phyloP scores from a whole-genome alignment of 2,113 vertebrate species.

The Semnornis frantzii region DNA sequence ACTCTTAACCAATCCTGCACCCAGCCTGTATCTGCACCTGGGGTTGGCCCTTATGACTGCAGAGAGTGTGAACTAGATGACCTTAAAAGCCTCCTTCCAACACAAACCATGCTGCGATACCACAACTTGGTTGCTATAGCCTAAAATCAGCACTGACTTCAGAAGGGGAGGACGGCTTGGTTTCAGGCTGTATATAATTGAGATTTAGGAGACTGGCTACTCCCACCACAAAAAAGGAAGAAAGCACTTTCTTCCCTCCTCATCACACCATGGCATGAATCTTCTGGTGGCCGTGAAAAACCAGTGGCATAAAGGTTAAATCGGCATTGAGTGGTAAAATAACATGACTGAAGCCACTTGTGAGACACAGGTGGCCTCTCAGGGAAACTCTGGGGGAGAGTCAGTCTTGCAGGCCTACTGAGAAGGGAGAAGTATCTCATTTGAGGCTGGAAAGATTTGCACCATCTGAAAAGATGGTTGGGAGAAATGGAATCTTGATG shows the following conservation, averaged over 20 bases:
- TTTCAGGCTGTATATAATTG: not conserved
- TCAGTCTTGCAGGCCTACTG: not conserved
- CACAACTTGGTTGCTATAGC: not conserved
- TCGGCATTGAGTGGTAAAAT: not conserved
- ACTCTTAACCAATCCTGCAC: too few relatives aligned
- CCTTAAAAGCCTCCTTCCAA: not conserved
- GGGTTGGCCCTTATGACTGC: too few relatives aligned
- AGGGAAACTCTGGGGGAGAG: not conserved
- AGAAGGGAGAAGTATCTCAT: not conserved
- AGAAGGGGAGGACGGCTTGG: not conserved
- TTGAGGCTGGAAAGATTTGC: accelerated
- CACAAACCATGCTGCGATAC: not conserved
- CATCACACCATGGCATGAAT: accelerated
- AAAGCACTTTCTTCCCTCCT: not conserved
- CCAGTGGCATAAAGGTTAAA: not conserved
- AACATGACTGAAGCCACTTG: not conserved
- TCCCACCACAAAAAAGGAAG: not conserved
- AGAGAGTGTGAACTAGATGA: not conserved
- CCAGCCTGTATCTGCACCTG: too few relatives aligned
- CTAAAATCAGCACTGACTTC: not conserved
- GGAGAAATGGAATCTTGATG: not conserved
- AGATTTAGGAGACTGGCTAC: not conserved
- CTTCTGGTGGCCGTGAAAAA: not conserved
- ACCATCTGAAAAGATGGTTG: not conserved
- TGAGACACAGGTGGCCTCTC: not conserved